phyloP scores from a whole-genome alignment of 2,888 invertebrate genomes.

The Nowickia ferox region DNA sequence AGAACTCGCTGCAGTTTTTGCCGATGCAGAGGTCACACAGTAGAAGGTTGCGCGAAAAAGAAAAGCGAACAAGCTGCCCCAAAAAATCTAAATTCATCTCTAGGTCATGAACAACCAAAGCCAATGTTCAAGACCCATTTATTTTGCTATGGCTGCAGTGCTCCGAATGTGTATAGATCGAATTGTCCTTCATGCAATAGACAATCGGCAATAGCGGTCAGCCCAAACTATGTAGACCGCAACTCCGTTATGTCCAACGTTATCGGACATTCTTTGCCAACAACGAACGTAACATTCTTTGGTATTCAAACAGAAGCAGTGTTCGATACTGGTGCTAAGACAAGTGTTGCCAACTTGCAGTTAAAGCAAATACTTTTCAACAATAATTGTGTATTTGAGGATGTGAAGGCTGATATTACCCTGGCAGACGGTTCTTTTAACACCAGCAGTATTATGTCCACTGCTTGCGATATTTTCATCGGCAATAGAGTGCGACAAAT shows the following conservation, averaged over 20 bases:
- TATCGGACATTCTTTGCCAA: slow-evolving; percentile 58
- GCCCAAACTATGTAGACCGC: slow-evolving; percentile 43
- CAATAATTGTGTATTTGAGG: slow-evolving; percentile 57
- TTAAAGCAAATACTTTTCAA: slow-evolving; percentile 26
- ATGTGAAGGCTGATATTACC: slow-evolving; percentile 28
- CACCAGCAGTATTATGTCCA: slow-evolving; percentile 8
- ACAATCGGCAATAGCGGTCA: not conserved
- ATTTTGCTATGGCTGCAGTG: slow-evolving; percentile 34
- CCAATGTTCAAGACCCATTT: not conserved
- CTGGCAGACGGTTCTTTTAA: slow-evolving; percentile 34
- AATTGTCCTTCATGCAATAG: slow-evolving; percentile 44
- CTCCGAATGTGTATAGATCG: slow-evolving; percentile 20
- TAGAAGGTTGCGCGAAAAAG: slow-evolving; percentile 24
- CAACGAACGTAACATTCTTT: slow-evolving; percentile 21
- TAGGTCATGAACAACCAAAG: not conserved
- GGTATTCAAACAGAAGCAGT: slow-evolving; percentile 4
- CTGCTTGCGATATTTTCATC: slow-evolving; percentile 17
- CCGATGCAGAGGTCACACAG: not conserved
- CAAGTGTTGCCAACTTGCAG: slow-evolving; percentile 37
- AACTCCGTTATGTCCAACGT: slow-evolving; percentile 27
- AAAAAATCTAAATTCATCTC: not conserved
- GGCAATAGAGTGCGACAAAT: slow-evolving; percentile 14
- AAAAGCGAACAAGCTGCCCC: not conserved
- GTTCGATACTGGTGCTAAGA: slow-evolving; percentile 48
- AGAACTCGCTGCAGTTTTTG: slow-evolving; percentile 40